A percentile compares a stretch with the other conserved stretches of the same genome.
These are phyloP conservation scores for Antrozous pallidus DNA, from an alignment of 2,797 vertebrate genomes.

Conservation along the genomic window DNA sequence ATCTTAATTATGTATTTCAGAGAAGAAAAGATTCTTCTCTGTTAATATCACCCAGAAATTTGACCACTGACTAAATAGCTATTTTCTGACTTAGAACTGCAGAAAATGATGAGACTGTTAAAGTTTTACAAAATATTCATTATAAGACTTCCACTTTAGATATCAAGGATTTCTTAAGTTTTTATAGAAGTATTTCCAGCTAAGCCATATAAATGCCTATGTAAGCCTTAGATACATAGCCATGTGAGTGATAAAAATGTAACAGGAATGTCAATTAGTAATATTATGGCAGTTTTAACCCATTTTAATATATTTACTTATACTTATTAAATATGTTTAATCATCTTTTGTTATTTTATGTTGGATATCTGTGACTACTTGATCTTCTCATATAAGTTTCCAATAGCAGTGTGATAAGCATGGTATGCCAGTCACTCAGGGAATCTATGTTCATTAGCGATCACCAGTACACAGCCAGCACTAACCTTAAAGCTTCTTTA, in stretches of 20 bases:
- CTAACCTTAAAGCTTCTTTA: neutral
- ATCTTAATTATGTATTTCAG: constrained; percentile 29
- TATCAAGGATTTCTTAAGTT: neutral
- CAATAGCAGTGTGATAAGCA: neutral
- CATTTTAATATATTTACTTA: neutral
- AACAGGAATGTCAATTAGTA: neutral
- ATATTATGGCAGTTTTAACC: neutral
- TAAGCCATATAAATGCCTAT: neutral
- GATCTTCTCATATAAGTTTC: neutral
- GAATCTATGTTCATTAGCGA: neutral
- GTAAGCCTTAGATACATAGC: neutral
- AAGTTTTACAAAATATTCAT: constrained; percentile 8
- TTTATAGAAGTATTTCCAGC: neutral
- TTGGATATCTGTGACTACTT: neutral
- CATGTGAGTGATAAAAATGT: neutral
- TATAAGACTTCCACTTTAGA: neutral
- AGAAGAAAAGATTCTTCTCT: neutral
- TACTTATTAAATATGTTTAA: neutral
- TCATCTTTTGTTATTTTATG: neutral
- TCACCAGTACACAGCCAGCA: neutral
- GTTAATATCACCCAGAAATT: neutral
- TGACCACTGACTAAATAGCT: neutral
- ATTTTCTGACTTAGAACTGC: constrained; percentile 29
- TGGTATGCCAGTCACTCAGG: neutral
- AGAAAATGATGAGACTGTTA: neutral